Evolutionary conservation across 1,140 invertebrate genomes (phyloP).

Genomic region (Ostrea denselamellosa): DNA sequence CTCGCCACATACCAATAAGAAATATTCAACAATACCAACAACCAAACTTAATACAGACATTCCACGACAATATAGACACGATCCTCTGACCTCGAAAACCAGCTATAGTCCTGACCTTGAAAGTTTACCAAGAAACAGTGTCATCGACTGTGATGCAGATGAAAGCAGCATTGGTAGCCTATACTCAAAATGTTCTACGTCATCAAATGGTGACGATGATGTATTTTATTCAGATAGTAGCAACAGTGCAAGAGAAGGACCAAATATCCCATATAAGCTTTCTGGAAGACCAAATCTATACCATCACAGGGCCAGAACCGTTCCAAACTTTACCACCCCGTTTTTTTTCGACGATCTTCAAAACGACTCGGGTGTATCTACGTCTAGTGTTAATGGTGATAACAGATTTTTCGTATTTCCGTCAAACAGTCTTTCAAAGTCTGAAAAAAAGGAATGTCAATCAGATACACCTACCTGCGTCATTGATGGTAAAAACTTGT

Average conservation of each 20-base stretch:
- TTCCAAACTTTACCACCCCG: neutral
- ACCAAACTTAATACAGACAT: neutral
- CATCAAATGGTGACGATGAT: conserved; percentile 47
- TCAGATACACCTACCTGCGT: neutral
- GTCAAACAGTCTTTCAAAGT: neutral
- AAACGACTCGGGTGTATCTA: conserved; percentile 48
- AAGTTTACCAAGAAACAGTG: neutral
- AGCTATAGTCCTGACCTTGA: conserved; percentile 2
- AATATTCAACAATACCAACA: neutral
- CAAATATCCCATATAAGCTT: neutral
- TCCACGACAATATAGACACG: neutral
- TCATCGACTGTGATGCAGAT: conserved; percentile 42
- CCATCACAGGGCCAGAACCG: neutral
- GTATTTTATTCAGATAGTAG: conserved; percentile 34
- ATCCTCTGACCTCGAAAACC: neutral
- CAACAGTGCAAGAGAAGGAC: neutral
- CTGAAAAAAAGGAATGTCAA: neutral
- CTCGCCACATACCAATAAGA: neutral
- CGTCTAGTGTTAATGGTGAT: conserved; percentile 36
- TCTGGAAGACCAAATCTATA: conserved; percentile 9
- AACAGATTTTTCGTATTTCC: conserved; percentile 15
- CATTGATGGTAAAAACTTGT: neutral
- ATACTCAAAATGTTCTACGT: neutral
- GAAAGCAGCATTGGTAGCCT: conserved; percentile 44
- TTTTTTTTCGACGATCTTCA: conserved; percentile 9